A percentile compares a stretch with the other conserved stretches of the same genome.
Evolutionary conservation across 2,113 vertebrate genomes (phyloP).

Genomic region (Corythornis madagascariensis): DNA sequence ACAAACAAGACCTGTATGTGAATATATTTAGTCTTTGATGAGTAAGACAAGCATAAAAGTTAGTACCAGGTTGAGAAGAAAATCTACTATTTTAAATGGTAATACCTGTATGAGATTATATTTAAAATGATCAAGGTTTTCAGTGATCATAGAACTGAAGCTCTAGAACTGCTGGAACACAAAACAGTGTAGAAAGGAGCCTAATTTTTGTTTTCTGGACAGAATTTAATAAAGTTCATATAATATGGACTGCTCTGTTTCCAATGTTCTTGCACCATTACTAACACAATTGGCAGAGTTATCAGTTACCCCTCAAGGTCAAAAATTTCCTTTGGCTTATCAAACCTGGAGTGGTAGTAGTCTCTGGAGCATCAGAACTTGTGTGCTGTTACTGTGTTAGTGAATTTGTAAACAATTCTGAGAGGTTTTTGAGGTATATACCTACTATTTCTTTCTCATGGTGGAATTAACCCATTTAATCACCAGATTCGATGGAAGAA

Average conservation of each 20-base stretch:
- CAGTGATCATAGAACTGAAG: neutral
- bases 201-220: neutral
- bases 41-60: neutral
- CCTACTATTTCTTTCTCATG: neutral
- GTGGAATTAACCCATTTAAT: neutral
- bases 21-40: neutral
- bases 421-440: neutral
- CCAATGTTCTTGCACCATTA: neutral
- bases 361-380: neutral
- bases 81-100: neutral
- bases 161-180: neutral
- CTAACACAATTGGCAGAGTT: neutral
- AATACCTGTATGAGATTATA: neutral
- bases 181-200: neutral
- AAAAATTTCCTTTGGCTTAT: neutral
- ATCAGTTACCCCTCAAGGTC: neutral
- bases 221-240: neutral
- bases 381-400: neutral
- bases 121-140: neutral
- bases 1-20: neutral
- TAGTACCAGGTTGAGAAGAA: neutral
- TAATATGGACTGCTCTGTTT: neutral
- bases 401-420: neutral
- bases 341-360: neutral
- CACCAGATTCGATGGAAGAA: neutral